A percentile compares a stretch with the other conserved stretches of the same genome.
These are phyloP conservation scores for Punctoribates punctum DNA, from an alignment of 2,888 invertebrate species.

Conservation along the genomic window DNA sequence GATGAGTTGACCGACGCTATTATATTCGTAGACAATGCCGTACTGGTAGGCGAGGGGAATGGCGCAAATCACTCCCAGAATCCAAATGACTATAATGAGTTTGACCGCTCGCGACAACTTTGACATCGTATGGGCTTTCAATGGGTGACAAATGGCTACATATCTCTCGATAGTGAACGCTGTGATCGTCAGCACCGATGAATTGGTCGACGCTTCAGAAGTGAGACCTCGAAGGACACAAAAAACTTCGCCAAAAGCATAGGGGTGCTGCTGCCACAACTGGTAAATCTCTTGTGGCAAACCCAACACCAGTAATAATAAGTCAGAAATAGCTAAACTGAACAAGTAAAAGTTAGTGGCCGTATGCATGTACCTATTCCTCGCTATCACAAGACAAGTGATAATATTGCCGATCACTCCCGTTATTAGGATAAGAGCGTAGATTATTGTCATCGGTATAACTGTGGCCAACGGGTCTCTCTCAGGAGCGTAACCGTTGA, in stretches of 20 bases:
- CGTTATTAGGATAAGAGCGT: conserved; percentile 66
- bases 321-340: conserved; percentile 74
- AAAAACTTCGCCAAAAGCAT: conserved; percentile 65
- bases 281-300: conserved; percentile 72
- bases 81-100: conserved; percentile 75
- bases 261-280: conserved; percentile 52
- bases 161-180: conserved; percentile 84
- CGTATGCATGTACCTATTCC: conserved; percentile 75
- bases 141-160: conserved; percentile 80
- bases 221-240: conserved; percentile 73
- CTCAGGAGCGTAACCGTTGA: conserved; percentile 35
- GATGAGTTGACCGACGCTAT: conserved; percentile 11
- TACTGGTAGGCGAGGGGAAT: conserved; percentile 63
- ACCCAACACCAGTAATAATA: conserved; percentile 70
- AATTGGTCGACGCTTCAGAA: conserved; percentile 71
- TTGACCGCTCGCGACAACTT: conserved; percentile 70
- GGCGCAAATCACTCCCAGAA: conserved; percentile 62
- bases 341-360: conserved; percentile 79
- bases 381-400: conserved; percentile 72
- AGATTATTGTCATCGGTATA: conserved; percentile 62
- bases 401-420: conserved; percentile 74
- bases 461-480: conserved; percentile 46
- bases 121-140: conserved; percentile 55
- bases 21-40: conserved; percentile 59
- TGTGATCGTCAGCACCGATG: conserved; percentile 74